These are phyloP conservation scores for Sorex fumeus DNA, from an alignment of 2,113 vertebrate species.

Conservation along the genomic window DNA sequence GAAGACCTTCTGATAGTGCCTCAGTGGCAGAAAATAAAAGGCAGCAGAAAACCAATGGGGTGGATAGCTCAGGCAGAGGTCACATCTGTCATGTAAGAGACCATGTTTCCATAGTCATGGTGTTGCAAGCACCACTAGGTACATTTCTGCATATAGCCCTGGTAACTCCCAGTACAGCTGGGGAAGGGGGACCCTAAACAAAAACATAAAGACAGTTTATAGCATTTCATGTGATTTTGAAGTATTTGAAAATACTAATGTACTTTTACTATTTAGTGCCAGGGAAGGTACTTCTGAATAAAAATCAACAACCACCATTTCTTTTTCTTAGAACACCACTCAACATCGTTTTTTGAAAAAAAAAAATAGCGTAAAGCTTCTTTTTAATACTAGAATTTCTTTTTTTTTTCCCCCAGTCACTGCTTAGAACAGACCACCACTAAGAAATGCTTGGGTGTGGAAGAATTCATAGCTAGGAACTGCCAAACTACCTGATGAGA, in stretches of 20 bases:
- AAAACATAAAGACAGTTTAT: not conserved
- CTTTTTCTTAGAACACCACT: constrained; percentile 35
- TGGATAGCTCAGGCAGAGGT: too few species aligned
- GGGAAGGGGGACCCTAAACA: too few species aligned
- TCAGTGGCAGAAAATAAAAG: not conserved
- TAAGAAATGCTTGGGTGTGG: not conserved
- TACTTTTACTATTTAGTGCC: constrained; percentile 1
- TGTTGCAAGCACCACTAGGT: too few species aligned
- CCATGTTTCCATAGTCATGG: too few species aligned
- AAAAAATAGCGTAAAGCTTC: constrained; percentile 16
- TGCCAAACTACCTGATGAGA: not conserved
- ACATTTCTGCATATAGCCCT: too few species aligned
- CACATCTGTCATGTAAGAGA: too few species aligned
- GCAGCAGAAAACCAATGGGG: not conserved
- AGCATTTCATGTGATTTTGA: constrained; percentile 25
- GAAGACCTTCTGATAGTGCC: not conserved
- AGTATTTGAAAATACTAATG: constrained; percentile 21
- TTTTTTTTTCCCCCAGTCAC: constrained; percentile 5
- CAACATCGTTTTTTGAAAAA: constrained; percentile 47
- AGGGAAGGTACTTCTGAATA: not conserved
- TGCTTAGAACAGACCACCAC: not conserved
- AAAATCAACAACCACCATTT: not conserved
- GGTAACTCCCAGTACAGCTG: too few species aligned
- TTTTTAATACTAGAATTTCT: constrained; percentile 5
- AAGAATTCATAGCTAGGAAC: not conserved